Evolutionary conservation across 2,797 vertebrate species (phyloP), one percentile per base, ranked within the genome.

Genomic region (Pangasius djambal): DNA sequence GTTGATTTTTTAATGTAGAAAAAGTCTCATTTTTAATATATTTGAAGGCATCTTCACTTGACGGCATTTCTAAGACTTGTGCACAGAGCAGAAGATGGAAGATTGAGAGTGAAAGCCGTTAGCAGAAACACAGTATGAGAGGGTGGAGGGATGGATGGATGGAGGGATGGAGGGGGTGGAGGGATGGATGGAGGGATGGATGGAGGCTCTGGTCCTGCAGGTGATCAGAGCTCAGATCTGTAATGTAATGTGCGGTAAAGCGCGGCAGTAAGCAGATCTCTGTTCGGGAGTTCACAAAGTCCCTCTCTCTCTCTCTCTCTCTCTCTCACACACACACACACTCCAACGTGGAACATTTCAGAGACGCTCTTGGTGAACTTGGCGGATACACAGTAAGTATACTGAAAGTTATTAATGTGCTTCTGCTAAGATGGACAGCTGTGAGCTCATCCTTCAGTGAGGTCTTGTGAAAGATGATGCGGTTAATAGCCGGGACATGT

Each of bases 91-190:
- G 16, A 18, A 7, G 2, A 37, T 70, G 31, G 7, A 70, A 20
- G 31, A 7, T 34, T 70, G 12, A 67, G 65, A 69, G 5, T 69
- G 6, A 18, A 16, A 69, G 15, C 6, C 10, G n/a, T 67, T 67
- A 16, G 31, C 69, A 72, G 69, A 20, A 72, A 40, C 34, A 18
- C 34, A 18, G 6, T 72, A 3, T 72, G 31, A 69, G 16, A 34
- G 16, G 37, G 59, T n/a, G 8, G 70, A 40, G 52, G 57, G 88
- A 78, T 81, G 69, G 81, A n/a, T 75, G 72, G 83, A 74, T 40
- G 65, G 55, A 81, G 37, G 37, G 75, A 83, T 40, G 37, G 37
- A 40, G 37, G 37, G 48, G 48, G 10, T 13, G 52, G 15, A 13
- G 13, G 13, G 8, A 52, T 15, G 52, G 52, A 52, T 12, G 70